Evolutionary conservation across 1,140 invertebrate species (phyloP).

Genomic region (Hycleus cichorii): DNA sequence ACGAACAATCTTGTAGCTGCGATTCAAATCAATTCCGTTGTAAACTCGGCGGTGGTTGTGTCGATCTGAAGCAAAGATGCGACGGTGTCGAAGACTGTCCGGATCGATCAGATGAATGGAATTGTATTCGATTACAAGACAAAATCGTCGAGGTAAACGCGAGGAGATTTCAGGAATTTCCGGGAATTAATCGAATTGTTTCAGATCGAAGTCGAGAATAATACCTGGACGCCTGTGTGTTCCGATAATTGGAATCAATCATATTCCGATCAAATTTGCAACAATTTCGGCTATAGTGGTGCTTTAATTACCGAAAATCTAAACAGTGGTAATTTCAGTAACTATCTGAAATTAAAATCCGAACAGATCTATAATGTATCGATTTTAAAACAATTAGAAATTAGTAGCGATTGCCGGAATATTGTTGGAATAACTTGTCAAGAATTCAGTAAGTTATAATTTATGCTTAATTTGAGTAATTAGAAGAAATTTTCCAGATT

Average conservation of each 20-base stretch:
- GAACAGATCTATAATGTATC: constrained; percentile 21
- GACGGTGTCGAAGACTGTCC: constrained; percentile 55
- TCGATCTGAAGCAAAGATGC: constrained; percentile 47
- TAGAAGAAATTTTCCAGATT: constrained; percentile 38
- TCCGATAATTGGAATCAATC: constrained; percentile 47
- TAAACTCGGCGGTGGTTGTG: constrained; percentile 51
- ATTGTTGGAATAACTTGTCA: constrained; percentile 50
- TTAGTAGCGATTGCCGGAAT: constrained; percentile 41
- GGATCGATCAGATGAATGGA: constrained; percentile 58
- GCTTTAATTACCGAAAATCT: constrained; percentile 35
- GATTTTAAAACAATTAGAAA: constrained; percentile 43
- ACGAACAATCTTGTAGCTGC: constrained; percentile 52
- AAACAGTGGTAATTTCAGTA: constrained; percentile 24
- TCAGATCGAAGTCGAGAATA: constrained; percentile 33
- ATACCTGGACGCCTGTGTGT: constrained; percentile 46
- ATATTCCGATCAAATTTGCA: constrained; percentile 49
- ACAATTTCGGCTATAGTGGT: constrained; percentile 46
- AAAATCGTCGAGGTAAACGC: constrained; percentile 1
- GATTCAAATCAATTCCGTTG: constrained; percentile 50
- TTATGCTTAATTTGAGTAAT: constrained; percentile 7
- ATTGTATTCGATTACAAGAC: constrained; percentile 40
- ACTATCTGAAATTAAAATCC: constrained; percentile 40
- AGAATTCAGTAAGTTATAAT: constrained; percentile 45
- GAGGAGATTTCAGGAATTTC: not conserved
- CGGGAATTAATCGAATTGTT: constrained; percentile 4